Base-by-base conservation (phyloP, 2,888 invertebrate genomes). In the Drosophila nigricruria region DNA sequence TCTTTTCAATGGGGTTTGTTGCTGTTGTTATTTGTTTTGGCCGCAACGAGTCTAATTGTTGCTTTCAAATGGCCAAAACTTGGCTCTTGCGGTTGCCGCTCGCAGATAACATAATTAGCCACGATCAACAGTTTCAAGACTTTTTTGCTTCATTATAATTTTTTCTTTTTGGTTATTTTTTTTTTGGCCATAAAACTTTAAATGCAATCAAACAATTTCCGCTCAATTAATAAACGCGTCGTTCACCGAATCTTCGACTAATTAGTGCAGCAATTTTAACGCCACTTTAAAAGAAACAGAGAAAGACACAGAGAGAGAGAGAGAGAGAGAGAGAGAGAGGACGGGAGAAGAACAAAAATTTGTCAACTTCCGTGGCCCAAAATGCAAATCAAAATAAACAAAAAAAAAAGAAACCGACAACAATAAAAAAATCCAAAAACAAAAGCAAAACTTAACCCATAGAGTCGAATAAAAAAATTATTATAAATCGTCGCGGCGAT, bases 351-450 rank as follows among this genome's bases (percentile, higher is more conserved):
- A 25, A 25, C 2, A 36, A 36, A 53, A 36, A 38, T 53, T 86
- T 84, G 88, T 89, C 84, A 84, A 87, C 84, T 89, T 88, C 87
- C 82, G 81, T 77, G 81, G 69, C 80, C 70, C 62, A 70, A 79
- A 77, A 76, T 79, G 79, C 76, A 76, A 76, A 76, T 78, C 36
- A 18, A 53, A 34, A n/a, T n/a, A n/a, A n/a, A n/a, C 36, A 18
- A 53, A 23, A 36, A n/a, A 36, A 38, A 53, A 53, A 53, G 36
- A 53, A 53, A 52, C 32, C 40, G 34, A 40, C 47, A 36, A 32
- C 42, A 45, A 32, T 36, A 47, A 49, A 45, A 45, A 58, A 38
- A 59, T 47, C 38, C 8, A 32, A 43, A 56, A 43, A 12, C 10
- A 27, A 58, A 53, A 34, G 32, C 25, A 25, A 75, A 59, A 73